Base-by-base conservation (phyloP, 2,797 vertebrate species). In the Microctenopoma stevenorrisi region DNA sequence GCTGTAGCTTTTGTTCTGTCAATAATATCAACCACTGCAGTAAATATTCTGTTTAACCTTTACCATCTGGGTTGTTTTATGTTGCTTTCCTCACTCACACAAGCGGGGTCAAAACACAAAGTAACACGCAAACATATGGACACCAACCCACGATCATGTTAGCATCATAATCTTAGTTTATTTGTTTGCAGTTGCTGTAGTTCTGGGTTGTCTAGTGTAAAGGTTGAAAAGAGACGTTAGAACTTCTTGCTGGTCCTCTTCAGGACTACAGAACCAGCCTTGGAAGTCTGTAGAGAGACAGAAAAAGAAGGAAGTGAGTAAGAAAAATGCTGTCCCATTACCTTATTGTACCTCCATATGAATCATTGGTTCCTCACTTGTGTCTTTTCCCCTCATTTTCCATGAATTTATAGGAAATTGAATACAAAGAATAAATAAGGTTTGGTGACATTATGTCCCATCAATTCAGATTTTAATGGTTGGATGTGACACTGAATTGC, bases 221-320 rank as follows among this genome's bases (percentile, higher is more conserved):
- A 62, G 79, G 59, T 64, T 49, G 8, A 3, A 66, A 30, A 57
- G 37, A 54, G 72, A 12, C 4, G 37, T 93, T 88, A 95, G 64
- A 94, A 66, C 88, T 93, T 95, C 87, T 84, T 94, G 91, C 93
- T 95, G 81, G 83, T 92, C 77, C 93, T 94, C 76, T 86, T 91
- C 55, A 93, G 75, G 30, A 89, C 64, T 0, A 91, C 86, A 7
- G 93, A 74, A 14, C 91, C 92, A 0, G 89, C 83, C 48, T 78
- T 93, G 72, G 90, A 94, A 57, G 74, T 94, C 94, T 95, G 51
- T 7, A 83, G 22, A 67, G 12, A 70, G 15, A 83, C 8, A 78
- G 22, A 43, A 55, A 42, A 12, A 54, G 3, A 25, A 3, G 11
- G 12, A 1, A 38, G 33, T 53, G 7, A 58, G 5, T 2, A 10